Evolutionary conservation across 2,797 vertebrate genomes (phyloP), one percentile per base, ranked within the genome.

Genomic region (Ispidina picta): DNA sequence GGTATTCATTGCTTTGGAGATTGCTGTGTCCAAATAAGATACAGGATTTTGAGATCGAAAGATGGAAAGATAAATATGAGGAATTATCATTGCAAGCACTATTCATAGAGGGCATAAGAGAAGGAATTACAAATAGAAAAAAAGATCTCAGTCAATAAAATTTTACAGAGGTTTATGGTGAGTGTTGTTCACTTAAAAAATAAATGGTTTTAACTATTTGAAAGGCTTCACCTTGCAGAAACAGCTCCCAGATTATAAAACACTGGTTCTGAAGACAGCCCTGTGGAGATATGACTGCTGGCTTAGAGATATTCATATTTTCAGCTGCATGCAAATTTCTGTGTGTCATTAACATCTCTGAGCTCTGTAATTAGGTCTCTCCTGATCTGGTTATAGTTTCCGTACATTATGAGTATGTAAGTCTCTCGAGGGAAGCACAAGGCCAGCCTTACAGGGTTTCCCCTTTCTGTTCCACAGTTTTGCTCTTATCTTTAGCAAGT

Each of bases 291-390:
- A 96, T 4, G 12, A 95, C 95, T 91, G 91, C 93, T 90, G 91
- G 95, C 84, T 96, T 96, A 95, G 97, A 96, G 96, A 97, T 97
- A 97, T 96, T 97, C 93, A 96, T 97, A 96, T 96, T 98, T 97
- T 96, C 95, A 96, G 95, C 93, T 55, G 94, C 96, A 97, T 98
- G 97, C 97, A 97, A 97, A 98, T 98, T 97, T 97, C 95, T 96
- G 95, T 81, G 95, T 96, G 97, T 97, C 96, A 97, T 98, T 98
- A 97, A 97, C 97, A 97, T 98, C 97, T 96, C 95, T 73, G 84
- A 94, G 97, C 95, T 97, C 97, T 96, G 95, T 98, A 97, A 98
- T 98, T 98, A 98, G 97, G 97, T 95, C 95, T 97, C 95, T 97
- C 91, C 95, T 97, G 97, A 97, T 97, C 96, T 92, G 95, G 96